A percentile compares a stretch with the other conserved stretches of the same genome.
Conservation (phyloP, 37 sponge, comb jelly and placozoan genomes). For the Halisarca cf. caerulea region DNA sequence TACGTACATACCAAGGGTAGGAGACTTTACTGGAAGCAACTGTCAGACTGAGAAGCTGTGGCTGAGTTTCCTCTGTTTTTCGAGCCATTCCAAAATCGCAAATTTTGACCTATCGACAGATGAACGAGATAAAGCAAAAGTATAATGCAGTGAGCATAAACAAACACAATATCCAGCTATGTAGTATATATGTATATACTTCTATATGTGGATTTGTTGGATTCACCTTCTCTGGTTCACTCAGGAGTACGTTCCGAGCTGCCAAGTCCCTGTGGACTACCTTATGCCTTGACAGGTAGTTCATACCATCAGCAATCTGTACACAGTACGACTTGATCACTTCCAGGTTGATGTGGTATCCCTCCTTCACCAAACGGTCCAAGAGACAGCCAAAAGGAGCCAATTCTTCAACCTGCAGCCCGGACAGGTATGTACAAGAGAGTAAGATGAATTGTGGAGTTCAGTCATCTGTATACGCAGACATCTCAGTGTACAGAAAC, state of each 20-base stretch:
- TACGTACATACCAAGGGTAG: constrained; percentile 56
- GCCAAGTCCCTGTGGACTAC: constrained; percentile 31
- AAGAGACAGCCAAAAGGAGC: constrained; percentile 61
- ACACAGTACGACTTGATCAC: constrained; percentile 48
- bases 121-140: too few relatives aligned
- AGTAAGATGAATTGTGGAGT: too few relatives aligned
- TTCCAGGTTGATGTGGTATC: constrained; percentile 1
- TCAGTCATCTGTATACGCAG: too few relatives aligned
- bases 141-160: too few relatives aligned
- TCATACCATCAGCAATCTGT: constrained; percentile 73
- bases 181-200: too few relatives aligned
- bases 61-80: constrained; percentile 35
- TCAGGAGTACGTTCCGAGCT: constrained; percentile 15
- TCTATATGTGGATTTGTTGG: not conserved
- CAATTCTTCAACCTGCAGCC: constrained; percentile 65
- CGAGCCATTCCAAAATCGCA: constrained; percentile 79
- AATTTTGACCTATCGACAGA: constrained; percentile 60
- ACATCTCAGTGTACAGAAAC: too few relatives aligned
- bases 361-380: constrained; percentile 19
- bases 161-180: too few relatives aligned
- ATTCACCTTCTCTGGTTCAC: constrained; percentile 8
- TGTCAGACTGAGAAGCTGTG: constrained; percentile 48
- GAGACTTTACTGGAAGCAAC: constrained; percentile 27
- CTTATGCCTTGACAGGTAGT: constrained; percentile 27
- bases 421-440: not conserved